These are phyloP conservation scores for Patiria miniata DNA, from an alignment of 35 echinoderm and acorn worm species.

Conservation along the genomic window DNA sequence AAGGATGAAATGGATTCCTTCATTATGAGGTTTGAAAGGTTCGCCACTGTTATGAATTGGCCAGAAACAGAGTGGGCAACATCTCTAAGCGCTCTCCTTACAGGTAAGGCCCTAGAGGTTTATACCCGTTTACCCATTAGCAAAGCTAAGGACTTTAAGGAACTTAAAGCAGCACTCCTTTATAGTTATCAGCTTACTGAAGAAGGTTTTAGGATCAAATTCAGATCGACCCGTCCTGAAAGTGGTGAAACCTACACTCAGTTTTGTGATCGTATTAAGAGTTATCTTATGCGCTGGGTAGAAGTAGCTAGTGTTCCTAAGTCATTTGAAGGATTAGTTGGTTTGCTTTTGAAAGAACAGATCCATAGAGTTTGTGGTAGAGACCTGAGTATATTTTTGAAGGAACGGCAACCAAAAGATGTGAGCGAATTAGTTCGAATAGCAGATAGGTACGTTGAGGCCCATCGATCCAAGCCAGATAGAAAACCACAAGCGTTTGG, in stretches of 20 bases:
- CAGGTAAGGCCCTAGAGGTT: constrained; percentile 64
- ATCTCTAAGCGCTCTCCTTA: constrained; percentile 42
- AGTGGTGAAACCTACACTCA: constrained; percentile 55
- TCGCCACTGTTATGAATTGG: constrained; percentile 43
- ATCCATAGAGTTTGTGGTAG: constrained; percentile 33
- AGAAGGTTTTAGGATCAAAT: constrained; percentile 71
- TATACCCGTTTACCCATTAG: constrained; percentile 48
- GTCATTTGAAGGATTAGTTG: constrained; percentile 41
- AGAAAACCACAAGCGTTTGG: neutral
- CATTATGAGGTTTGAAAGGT: constrained; percentile 42
- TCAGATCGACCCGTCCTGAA: constrained; percentile 33
- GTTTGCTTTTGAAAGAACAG: constrained; percentile 65
- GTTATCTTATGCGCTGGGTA: constrained; percentile 68
- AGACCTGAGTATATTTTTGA: constrained; percentile 59
- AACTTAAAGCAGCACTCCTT: constrained; percentile 50
- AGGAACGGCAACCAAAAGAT: constrained; percentile 56
- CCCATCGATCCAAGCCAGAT: constrained; percentile 19
- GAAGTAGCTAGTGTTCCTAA: neutral
- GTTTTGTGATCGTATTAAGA: constrained; percentile 40
- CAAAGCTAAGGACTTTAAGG: constrained; percentile 49
- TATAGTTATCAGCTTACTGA: constrained; percentile 56
- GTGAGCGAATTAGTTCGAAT: constrained; percentile 36
- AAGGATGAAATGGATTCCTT: constrained; percentile 40
- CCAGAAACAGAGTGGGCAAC: constrained; percentile 44
- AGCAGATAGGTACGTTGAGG: constrained; percentile 61